Evolutionary conservation across 2,797 vertebrate species (phyloP).

Genomic region (Discoglossus pictus): DNA sequence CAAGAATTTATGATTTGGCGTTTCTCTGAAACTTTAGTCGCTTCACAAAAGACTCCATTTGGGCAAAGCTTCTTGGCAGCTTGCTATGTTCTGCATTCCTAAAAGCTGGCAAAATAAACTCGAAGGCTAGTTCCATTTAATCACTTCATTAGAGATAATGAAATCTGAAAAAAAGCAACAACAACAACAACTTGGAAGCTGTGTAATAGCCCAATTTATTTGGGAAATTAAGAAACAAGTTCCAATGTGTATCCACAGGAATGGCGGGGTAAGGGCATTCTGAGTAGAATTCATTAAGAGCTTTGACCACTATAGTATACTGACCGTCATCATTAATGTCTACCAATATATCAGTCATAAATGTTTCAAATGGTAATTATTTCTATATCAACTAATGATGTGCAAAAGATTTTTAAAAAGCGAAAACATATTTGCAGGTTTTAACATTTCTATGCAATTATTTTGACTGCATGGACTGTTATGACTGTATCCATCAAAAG

Average conservation of each 20-base stretch:
- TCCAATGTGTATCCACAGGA: background rate
- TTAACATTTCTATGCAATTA: too few species aligned
- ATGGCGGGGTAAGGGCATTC: background rate
- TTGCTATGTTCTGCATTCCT: too few species aligned
- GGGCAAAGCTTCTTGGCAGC: background rate
- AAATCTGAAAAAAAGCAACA: background rate
- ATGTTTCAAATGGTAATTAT: too few species aligned
- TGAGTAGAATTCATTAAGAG: background rate
- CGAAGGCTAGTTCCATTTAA: background rate
- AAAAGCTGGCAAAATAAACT: background rate
- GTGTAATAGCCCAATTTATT: background rate
- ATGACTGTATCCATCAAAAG: too few species aligned
- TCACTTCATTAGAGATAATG: constrained; percentile 1
- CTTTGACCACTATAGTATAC: background rate
- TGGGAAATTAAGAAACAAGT: background rate
- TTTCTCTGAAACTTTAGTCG: too few species aligned
- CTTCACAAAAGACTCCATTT: background rate
- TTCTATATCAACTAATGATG: too few species aligned
- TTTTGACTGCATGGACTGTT: too few species aligned
- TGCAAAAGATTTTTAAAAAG: too few species aligned
- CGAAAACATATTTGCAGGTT: too few species aligned
- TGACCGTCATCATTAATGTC: background rate
- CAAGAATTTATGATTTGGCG: too few species aligned
- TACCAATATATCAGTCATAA: too few species aligned
- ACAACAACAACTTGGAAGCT: background rate